These are phyloP conservation scores for Eupeodes latifasciatus DNA, from an alignment of 2,888 invertebrate genomes.

Conservation along the genomic window DNA sequence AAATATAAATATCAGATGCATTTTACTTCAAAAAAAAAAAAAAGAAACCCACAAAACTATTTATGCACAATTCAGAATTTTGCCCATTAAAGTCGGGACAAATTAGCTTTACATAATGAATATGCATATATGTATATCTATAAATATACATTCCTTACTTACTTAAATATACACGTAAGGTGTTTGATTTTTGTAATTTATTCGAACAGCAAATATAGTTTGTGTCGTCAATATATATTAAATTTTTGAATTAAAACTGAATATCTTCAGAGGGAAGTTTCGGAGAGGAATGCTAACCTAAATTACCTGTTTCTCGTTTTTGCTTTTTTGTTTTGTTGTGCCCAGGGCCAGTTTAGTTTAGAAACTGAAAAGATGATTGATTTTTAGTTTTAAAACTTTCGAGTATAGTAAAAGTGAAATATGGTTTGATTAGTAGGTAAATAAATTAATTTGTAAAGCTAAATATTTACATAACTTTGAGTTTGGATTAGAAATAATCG, in stretches of 20 bases:
- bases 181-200: constrained; percentile 8
- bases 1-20: constrained; percentile 16
- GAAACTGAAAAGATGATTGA: constrained; percentile 46
- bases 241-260: not conserved
- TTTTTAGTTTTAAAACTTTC: constrained; percentile 3
- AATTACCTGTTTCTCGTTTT: constrained; percentile 3
- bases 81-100: not conserved
- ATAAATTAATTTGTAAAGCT: not conserved
- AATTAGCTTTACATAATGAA: not conserved
- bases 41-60: not conserved
- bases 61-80: not conserved
- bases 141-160: no score
- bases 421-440: not conserved
- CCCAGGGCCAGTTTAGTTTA: constrained; percentile 32
- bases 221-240: constrained; percentile 9
- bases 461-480: no score
- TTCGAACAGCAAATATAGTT: not conserved
- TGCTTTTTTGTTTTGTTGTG: not conserved
- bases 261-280: not conserved
- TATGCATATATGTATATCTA: not conserved
- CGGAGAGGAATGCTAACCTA: not conserved
- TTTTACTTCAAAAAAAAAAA: not conserved
- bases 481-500: no score
- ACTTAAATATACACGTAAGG: not conserved
- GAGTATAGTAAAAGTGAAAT: constrained; percentile 18